Evolutionary conservation across 2,113 vertebrate species (phyloP).

Genomic region (Brachypteracias leptosomus): DNA sequence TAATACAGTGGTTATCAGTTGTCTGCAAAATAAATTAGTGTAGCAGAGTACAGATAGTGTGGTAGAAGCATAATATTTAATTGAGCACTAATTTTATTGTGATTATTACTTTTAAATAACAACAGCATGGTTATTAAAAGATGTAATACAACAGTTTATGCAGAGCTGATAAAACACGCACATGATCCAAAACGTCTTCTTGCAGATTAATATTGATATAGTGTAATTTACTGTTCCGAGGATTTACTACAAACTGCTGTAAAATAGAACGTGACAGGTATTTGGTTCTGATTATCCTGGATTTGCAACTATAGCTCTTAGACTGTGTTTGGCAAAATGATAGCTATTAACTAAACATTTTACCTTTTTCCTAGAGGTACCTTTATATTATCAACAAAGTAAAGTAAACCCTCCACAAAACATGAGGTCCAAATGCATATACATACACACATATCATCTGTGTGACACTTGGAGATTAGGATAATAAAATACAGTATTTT

Average conservation of each 20-base stretch:
- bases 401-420: slow-evolving; percentile 58
- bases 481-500: slow-evolving; percentile 28
- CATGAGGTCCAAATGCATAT: neutral
- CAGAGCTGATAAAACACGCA: slow-evolving; percentile 59
- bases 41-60: slow-evolving; percentile 59
- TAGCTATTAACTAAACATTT: slow-evolving; percentile 47
- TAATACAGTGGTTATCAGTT: slow-evolving; percentile 67
- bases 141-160: slow-evolving; percentile 36
- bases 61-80: slow-evolving; percentile 57
- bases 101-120: slow-evolving; percentile 74
- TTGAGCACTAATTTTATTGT: slow-evolving; percentile 69
- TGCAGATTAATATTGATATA: slow-evolving; percentile 66
- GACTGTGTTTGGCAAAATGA: slow-evolving; percentile 34
- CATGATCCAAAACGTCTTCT: slow-evolving; percentile 34
- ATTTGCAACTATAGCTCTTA: slow-evolving; percentile 46
- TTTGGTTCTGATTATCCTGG: slow-evolving; percentile 65
- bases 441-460: neutral
- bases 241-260: slow-evolving; percentile 59
- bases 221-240: slow-evolving; percentile 53
- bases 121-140: slow-evolving; percentile 57
- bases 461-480: slow-evolving; percentile 23
- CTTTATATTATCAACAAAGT: slow-evolving; percentile 59
- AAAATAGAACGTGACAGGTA: slow-evolving; percentile 65
- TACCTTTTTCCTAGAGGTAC: slow-evolving; percentile 37
- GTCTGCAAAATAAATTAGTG: slow-evolving; percentile 73